Conservation (phyloP, 1,140 invertebrate species). For the Drosophila parabipectinata region DNA sequence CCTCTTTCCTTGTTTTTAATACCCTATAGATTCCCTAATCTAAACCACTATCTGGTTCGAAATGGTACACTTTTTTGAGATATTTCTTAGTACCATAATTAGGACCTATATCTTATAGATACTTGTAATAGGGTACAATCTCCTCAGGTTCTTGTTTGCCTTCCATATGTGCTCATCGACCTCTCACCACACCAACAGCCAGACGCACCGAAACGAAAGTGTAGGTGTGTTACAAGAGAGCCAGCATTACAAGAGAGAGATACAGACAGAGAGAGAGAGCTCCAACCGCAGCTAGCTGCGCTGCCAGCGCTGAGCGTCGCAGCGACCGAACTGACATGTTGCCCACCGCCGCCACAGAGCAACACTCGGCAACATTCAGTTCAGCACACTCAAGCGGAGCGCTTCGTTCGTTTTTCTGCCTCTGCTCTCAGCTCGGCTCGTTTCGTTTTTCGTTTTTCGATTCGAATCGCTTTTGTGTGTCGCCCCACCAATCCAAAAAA, state of each 20-base stretch:
- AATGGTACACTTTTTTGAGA: too few species aligned
- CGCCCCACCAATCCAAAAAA: slow-evolving; percentile 36
- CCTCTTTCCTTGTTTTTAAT: slow-evolving; percentile 53
- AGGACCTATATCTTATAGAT: too few species aligned
- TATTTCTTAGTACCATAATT: too few species aligned
- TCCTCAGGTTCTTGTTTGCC: slow-evolving; percentile 5
- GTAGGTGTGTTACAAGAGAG: slow-evolving; percentile 58
- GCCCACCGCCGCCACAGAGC: slow-evolving; percentile 1
- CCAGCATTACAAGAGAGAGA: neutral
- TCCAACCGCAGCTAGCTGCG: slow-evolving; percentile 54
- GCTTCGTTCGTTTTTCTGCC: slow-evolving; percentile 56
- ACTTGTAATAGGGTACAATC: slow-evolving; percentile 7
- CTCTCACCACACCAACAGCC: slow-evolving; percentile 68
- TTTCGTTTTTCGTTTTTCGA: slow-evolving; percentile 11
- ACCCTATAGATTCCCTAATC: neutral
- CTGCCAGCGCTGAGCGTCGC: slow-evolving; percentile 38
- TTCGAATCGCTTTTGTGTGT: slow-evolving; percentile 24
- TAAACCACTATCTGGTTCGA: too few species aligned
- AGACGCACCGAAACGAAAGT: slow-evolving; percentile 39
- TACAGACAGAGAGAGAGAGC: slow-evolving; percentile 13
- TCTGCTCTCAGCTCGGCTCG: slow-evolving; percentile 6
- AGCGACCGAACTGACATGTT: slow-evolving; percentile 1
- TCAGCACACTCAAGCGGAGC: slow-evolving; percentile 71
- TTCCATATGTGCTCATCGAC: slow-evolving; percentile 64
- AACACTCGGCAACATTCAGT: slow-evolving; percentile 3